phyloP scores from a whole-genome alignment of 2,113 vertebrate species.

The Triplophysa tibetana region DNA sequence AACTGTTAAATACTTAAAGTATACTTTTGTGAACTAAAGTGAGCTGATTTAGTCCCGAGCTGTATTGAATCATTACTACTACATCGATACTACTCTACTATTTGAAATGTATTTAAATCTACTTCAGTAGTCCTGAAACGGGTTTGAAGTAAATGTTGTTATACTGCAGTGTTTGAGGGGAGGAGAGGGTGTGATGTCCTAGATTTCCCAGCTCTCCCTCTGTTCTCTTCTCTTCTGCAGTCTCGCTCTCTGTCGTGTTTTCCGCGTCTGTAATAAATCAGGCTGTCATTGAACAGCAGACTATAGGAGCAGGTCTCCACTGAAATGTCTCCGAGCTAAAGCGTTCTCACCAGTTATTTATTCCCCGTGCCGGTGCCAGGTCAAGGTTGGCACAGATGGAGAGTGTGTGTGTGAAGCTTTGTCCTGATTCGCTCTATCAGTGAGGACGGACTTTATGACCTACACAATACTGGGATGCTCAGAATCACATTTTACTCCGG shows the following conservation, averaged over 20 bases:
- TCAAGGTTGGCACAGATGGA: conserved; percentile 54
- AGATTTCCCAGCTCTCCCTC: conserved; percentile 41
- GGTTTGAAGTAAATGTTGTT: background rate
- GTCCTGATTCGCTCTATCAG: conserved; percentile 14
- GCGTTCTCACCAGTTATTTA: conserved; percentile 29
- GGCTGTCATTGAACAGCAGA: conserved; percentile 47
- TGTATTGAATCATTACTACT: no score
- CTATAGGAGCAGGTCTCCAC: conserved; percentile 41
- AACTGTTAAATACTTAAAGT: no score
- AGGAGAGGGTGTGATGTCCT: conserved; percentile 47
- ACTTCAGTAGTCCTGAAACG: no score
- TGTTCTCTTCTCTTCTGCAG: conserved; percentile 36
- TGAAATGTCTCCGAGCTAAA: conserved; percentile 35
- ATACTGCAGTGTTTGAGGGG: conserved; percentile 26
- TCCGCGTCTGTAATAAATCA: conserved; percentile 53
- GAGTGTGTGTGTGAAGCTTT: background rate
- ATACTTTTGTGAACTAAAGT: no score
- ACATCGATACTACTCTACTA: no score
- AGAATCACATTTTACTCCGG: no score
- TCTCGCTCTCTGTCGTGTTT: conserved; percentile 25
- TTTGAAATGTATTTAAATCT: no score
- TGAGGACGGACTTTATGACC: background rate
- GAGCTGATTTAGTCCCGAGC: no score
- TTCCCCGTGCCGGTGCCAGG: conserved; percentile 27
- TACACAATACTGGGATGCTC: no score